Base-by-base conservation (phyloP, 2,797 vertebrate genomes). In the Rousettus madagascariensis region DNA sequence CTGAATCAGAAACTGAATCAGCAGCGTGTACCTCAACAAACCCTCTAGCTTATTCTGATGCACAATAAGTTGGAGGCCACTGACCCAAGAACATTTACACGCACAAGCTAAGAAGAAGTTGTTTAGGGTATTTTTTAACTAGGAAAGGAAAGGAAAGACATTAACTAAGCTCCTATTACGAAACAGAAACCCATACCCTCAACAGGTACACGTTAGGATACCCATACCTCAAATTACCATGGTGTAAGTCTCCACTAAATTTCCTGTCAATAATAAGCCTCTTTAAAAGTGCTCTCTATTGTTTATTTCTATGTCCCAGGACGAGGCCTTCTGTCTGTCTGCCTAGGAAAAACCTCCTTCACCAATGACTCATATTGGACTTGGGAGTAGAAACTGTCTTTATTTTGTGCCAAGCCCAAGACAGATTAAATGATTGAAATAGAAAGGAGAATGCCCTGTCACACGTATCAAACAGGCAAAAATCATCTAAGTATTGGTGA, bases 131-230 rank as follows among this genome's bases (percentile, higher is more conserved):
- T 88, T 43, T 82, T 77, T 22, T 65, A 96, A 91, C 74, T 87
- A 72, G 38, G 28, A 96, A 96, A 91, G 53, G 88, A 96, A 92
- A 91, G 19, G 16, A 94, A 77, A 6, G 12, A 93, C 63, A 74
- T 77, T 86, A 77, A 66, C 41, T 53, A 74, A 90, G 24, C 22
- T 85, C 36, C 43, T 86, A 43, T 66, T 75, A 91, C 19, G n/a
- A 96, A 66, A n/a, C 33, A 92, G 49, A 83, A 2, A 66, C 4
- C 7, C 20, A 53, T 74, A 87, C 80, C 38, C 38, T 84, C 69
- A 77, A 66, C 77, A 77, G 38, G 15, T 63, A 68, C 59, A 49
- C 46, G 90, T 51, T 77, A 92, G 46, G 55, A 93, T 57, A 57
- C 11, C 17, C 38, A 57, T 82, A 61, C 38, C n/a, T 66, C 59